Evolutionary conservation across 2,888 invertebrate species (phyloP).

Genomic region (Sesamia inferens): DNA sequence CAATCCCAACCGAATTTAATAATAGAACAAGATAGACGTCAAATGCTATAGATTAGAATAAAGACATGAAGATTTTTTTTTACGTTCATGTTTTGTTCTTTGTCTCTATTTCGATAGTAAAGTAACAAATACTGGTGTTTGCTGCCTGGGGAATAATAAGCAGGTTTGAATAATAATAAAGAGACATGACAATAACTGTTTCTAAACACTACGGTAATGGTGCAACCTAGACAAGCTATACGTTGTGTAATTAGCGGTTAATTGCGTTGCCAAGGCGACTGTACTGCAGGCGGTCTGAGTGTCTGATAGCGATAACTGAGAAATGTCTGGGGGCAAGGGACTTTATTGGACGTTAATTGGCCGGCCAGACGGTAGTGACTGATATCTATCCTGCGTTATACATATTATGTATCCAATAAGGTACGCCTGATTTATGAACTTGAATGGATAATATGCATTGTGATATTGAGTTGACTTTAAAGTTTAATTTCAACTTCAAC

Average conservation of each 20-base stretch:
- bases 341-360: constrained; percentile 84
- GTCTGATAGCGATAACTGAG: constrained; percentile 76
- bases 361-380: constrained; percentile 79
- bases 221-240: constrained; percentile 61
- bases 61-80: constrained; percentile 45
- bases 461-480: constrained; percentile 50
- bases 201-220: constrained; percentile 56
- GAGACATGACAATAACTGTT: constrained; percentile 56
- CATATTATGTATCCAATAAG: constrained; percentile 49
- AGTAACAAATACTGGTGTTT: constrained; percentile 30
- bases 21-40: constrained; percentile 72
- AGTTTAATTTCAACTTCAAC: constrained; percentile 56
- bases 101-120: constrained; percentile 39
- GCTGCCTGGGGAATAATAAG: constrained; percentile 38
- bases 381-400: constrained; percentile 68
- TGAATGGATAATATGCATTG: constrained; percentile 42
- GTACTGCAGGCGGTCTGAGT: constrained; percentile 65
- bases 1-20: constrained; percentile 71
- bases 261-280: constrained; percentile 78
- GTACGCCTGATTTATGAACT: constrained; percentile 50
- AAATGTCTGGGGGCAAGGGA: constrained; percentile 80
- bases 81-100: constrained; percentile 55
- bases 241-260: constrained; percentile 80
- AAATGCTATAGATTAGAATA: constrained; percentile 55
- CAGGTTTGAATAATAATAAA: constrained; percentile 47